Evolutionary conservation across 1,140 invertebrate species (phyloP).

Genomic region (Agrilus planipennis): DNA sequence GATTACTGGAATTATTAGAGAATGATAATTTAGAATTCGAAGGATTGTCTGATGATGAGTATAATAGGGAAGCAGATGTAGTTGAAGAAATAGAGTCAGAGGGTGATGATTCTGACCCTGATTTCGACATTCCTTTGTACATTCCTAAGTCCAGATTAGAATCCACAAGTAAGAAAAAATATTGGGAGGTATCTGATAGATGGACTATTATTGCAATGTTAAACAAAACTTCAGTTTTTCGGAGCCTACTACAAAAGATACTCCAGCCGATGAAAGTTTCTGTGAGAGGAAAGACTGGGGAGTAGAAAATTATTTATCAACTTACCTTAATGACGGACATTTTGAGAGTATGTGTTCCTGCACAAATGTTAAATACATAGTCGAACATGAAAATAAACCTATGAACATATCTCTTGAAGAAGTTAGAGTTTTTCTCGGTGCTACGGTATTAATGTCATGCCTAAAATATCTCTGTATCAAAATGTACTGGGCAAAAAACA

Average conservation of each 20-base stretch:
- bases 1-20: slow-evolving; percentile 4
- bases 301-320: slow-evolving; percentile 8
- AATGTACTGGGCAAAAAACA: slow-evolving; percentile 12
- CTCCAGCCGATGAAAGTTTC: background rate
- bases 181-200: background rate
- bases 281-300: slow-evolving; percentile 1
- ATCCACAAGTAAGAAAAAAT: slow-evolving; percentile 1
- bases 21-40: slow-evolving; percentile 9
- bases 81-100: too few relatives aligned
- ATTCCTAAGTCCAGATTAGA: too few relatives aligned
- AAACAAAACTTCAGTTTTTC: too few relatives aligned
- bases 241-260: too few relatives aligned
- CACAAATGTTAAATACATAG: slow-evolving; percentile 12
- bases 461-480: slow-evolving; percentile 13
- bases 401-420: slow-evolving; percentile 11
- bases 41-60: background rate
- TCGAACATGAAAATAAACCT: slow-evolving; percentile 10
- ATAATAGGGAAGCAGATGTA: background rate
- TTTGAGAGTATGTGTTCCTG: slow-evolving; percentile 12
- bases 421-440: slow-evolving; percentile 12
- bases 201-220: background rate
- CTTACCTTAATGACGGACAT: slow-evolving; percentile 5
- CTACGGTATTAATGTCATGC: slow-evolving; percentile 13
- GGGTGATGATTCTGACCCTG: slow-evolving; percentile 3
- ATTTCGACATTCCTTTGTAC: too few relatives aligned